phyloP scores from a whole-genome alignment of 2,888 invertebrate genomes.

The Ormyrus nitidulus region DNA sequence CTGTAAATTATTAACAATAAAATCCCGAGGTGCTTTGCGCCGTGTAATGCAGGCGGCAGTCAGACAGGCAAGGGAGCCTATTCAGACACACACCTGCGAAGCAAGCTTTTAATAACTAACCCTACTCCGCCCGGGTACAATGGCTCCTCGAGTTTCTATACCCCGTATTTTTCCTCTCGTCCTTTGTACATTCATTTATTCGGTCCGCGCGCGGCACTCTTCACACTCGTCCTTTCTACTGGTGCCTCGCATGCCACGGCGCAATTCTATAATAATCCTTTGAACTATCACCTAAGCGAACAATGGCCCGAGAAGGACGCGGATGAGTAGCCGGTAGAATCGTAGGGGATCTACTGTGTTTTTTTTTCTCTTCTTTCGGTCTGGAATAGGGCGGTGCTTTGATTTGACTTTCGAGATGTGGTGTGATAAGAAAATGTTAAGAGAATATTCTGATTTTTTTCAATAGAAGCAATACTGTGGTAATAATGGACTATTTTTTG shows the following conservation, averaged over 20 bases:
- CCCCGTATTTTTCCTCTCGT: slow-evolving; percentile 20
- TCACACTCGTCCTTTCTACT: slow-evolving; percentile 18
- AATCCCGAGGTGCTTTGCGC: not conserved
- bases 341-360: not conserved
- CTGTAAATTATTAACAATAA: slow-evolving; percentile 41
- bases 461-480: too few species aligned
- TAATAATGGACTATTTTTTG: too few species aligned
- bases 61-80: slow-evolving; percentile 14
- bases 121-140: slow-evolving; percentile 2
- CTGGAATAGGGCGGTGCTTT: too few species aligned
- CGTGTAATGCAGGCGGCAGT: not conserved
- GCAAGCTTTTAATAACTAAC: slow-evolving; percentile 49
- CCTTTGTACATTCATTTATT: slow-evolving; percentile 49
- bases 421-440: too few species aligned
- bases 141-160: slow-evolving; percentile 8
- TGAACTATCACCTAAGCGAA: slow-evolving; percentile 36
- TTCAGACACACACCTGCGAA: slow-evolving; percentile 40
- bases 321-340: not conserved
- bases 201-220: not conserved
- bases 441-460: too few species aligned
- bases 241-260: not conserved
- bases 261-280: slow-evolving; percentile 44
- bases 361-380: too few species aligned
- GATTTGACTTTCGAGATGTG: too few species aligned
- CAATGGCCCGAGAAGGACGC: slow-evolving; percentile 2